Conservation (phyloP, 1,140 invertebrate species). For the Zaprionus nigranus region DNA sequence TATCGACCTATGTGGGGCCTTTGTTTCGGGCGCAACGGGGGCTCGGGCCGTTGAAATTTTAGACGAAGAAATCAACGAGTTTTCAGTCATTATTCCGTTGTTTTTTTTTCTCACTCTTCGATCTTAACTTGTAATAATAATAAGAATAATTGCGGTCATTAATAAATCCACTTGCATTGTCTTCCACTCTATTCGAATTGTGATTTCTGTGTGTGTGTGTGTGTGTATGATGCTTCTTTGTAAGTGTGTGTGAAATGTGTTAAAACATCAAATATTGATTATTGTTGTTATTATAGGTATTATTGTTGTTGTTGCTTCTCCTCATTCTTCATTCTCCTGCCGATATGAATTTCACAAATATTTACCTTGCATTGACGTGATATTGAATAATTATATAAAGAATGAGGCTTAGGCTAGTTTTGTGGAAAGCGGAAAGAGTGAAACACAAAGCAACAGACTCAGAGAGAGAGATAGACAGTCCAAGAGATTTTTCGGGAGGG, state of each 20-base stretch:
- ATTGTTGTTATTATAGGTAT: constrained; percentile 74
- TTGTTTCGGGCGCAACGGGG: constrained; percentile 62
- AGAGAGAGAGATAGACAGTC: not conserved
- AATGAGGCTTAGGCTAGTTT: constrained; percentile 51
- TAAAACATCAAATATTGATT: constrained; percentile 83
- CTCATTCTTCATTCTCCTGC: constrained; percentile 34
- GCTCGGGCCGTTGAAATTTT: constrained; percentile 62
- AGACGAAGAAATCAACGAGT: constrained; percentile 76
- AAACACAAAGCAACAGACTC: not conserved
- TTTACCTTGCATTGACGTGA: constrained; percentile 77
- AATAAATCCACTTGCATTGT: constrained; percentile 81
- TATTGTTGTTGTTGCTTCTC: constrained; percentile 51
- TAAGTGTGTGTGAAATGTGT: constrained; percentile 71
- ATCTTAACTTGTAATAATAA: constrained; percentile 76
- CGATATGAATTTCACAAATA: constrained; percentile 73
- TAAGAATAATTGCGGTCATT: constrained; percentile 83
- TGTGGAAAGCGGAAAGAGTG: constrained; percentile 11
- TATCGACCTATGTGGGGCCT: constrained; percentile 38
- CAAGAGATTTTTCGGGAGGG: not conserved
- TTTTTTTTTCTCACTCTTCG: constrained; percentile 43
- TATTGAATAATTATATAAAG: constrained; percentile 80
- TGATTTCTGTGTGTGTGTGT: constrained; percentile 9
- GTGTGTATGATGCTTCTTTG: not conserved
- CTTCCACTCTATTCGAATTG: constrained; percentile 46
- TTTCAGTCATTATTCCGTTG: constrained; percentile 47